phyloP scores from a whole-genome alignment of 1,140 invertebrate genomes.

The Drosophila arawakana region DNA sequence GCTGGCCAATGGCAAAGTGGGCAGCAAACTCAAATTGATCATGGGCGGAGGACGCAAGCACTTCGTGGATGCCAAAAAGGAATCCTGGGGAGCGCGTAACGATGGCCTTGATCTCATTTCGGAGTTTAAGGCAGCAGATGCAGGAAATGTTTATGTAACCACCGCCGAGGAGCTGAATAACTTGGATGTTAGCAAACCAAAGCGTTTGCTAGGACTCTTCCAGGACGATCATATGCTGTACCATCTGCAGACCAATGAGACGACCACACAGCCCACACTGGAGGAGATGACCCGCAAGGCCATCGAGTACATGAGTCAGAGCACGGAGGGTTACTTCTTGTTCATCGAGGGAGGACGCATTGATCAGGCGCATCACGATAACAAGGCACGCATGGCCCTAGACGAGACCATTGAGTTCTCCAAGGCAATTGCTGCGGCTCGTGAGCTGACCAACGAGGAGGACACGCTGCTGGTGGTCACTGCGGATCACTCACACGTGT shows the following conservation, averaged over 20 bases:
- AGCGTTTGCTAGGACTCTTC: slow-evolving; percentile 85
- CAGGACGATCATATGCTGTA: slow-evolving; percentile 85
- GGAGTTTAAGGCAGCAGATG: slow-evolving; percentile 86
- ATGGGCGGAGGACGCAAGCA: slow-evolving; percentile 90
- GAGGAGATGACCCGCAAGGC: slow-evolving; percentile 93
- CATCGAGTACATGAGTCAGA: slow-evolving; percentile 89
- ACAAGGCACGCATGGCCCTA: slow-evolving; percentile 88
- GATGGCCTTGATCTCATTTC: slow-evolving; percentile 90
- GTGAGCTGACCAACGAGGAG: slow-evolving; percentile 85
- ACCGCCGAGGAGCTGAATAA: slow-evolving; percentile 86
- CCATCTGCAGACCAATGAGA: slow-evolving; percentile 85
- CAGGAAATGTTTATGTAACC: slow-evolving; percentile 87
- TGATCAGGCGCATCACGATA: slow-evolving; percentile 92
- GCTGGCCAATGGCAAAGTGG: slow-evolving; percentile 88
- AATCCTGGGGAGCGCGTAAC: slow-evolving; percentile 84
- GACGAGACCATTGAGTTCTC: slow-evolving; percentile 88
- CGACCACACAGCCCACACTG: slow-evolving; percentile 87
- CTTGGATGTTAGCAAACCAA: slow-evolving; percentile 72
- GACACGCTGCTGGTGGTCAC: slow-evolving; percentile 89
- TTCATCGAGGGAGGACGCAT: slow-evolving; percentile 89
- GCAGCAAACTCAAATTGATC: slow-evolving; percentile 87
- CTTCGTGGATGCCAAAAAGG: slow-evolving; percentile 86
- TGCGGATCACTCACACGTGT: slow-evolving; percentile 89
- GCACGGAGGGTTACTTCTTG: slow-evolving; percentile 87
- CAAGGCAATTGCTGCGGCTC: slow-evolving; percentile 86